Evolutionary conservation across 2,888 invertebrate genomes (phyloP), one percentile per base, ranked within the genome.

Genomic region (Charanyca ferruginea): DNA sequence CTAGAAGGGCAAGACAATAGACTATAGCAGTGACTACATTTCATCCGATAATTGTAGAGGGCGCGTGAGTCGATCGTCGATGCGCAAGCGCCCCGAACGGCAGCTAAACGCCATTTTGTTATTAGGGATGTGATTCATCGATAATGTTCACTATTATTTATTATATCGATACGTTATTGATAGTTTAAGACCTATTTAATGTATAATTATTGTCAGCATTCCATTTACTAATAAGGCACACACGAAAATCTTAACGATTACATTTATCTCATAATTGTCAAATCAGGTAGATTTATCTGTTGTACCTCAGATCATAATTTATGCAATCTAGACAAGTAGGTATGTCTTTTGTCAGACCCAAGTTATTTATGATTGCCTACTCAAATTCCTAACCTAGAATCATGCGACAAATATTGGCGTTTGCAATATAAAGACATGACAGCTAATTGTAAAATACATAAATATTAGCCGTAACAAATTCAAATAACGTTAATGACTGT

Each of bases 41-140:
- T 92, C 89, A 92, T 90, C 85, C 85, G 83, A 86, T 92, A 91
- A 92, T 92, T 92, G 91, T 86, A 88, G 87, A 88, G 90, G 86
- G 85, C 87, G 83, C 86, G 85, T 83, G 83, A 83, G 83, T 77
- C 78, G 85, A 79, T 85, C 81, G 84, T 83, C 87, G 85, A 87
- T 86, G 87, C 86, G 87, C 89, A 84, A 83, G 85, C 85, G 87
- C 84, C 85, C 85, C 86, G 81, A 84, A 89, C 90, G 87, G 91
- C 90, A 91, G 91, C 90, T 90, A 90, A 91, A 91, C 89, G 89
- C 87, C 87, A 88, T 89, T 91, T 89, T 89, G 87, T 87, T 81
- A 69, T 79, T 87, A 89, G 82, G 81, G 82, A 77, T 79, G 82
- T 70, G 79, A 79, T 81, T 65, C 66, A 77, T 81, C 82, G 85